A percentile compares a stretch with the other conserved stretches of the same genome.
Conservation (phyloP, 2,113 vertebrate species). For the Loxodonta africana region DNA sequence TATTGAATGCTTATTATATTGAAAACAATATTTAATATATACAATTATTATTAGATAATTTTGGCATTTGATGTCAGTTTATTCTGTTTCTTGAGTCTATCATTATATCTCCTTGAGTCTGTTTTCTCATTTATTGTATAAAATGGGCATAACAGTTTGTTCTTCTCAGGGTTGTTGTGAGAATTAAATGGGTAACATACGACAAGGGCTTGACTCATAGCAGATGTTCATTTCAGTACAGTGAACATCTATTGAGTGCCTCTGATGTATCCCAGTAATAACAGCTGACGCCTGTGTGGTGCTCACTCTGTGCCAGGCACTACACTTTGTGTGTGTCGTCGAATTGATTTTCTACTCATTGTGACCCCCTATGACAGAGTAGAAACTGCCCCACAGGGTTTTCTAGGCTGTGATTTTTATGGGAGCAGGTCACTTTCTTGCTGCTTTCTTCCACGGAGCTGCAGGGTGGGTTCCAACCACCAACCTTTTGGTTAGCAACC, state of each 20-base stretch:
- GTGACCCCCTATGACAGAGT: neutral
- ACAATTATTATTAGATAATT: conserved; percentile 20
- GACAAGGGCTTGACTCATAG: neutral
- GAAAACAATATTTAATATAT: conserved; percentile 21
- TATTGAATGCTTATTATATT: neutral
- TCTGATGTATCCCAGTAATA: neutral
- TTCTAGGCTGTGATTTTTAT: neutral
- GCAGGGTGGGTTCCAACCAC: neutral
- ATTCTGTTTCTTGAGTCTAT: neutral
- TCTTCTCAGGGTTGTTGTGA: neutral
- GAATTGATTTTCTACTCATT: neutral
- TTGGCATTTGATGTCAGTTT: neutral
- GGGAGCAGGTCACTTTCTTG: neutral
- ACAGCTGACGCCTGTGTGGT: neutral
- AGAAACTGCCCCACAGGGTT: neutral
- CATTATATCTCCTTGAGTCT: neutral
- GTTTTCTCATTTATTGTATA: conserved; percentile 19
- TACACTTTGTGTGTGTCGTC: neutral
- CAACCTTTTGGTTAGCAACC: neutral
- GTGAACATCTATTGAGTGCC: neutral
- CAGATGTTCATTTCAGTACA: neutral
- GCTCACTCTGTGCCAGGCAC: neutral
- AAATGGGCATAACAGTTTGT: conserved; percentile 1
- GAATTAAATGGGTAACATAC: conserved; percentile 14
- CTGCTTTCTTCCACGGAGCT: neutral